Conservation (phyloP, 2,888 invertebrate genomes). For the Netelia fuscicornis region DNA sequence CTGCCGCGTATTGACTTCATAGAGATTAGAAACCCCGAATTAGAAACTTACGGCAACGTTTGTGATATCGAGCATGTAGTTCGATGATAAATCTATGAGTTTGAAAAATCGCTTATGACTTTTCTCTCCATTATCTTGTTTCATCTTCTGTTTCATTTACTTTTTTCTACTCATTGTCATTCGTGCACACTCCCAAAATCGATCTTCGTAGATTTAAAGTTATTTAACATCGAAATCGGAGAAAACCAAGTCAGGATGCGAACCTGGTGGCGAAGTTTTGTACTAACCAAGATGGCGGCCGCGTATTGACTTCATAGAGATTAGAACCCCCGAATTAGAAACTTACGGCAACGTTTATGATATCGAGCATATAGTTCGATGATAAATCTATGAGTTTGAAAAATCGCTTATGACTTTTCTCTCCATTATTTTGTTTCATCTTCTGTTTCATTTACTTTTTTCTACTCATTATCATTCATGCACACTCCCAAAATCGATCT, state of each 20-base stretch:
- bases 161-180: not conserved
- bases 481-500: not conserved
- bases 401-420: not conserved
- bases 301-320: not conserved
- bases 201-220: not conserved
- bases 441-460: not conserved
- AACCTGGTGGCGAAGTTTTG: not conserved
- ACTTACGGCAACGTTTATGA: not conserved
- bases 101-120: not conserved
- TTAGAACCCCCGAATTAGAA: not conserved
- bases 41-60: not conserved
- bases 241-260: not conserved
- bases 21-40: not conserved
- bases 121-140: not conserved
- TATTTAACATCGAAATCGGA: not conserved
- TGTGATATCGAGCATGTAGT: no score
- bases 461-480: not conserved
- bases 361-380: no score
- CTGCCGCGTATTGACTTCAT: not conserved
- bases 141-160: not conserved
- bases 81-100: no score
- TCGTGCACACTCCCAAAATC: not conserved
- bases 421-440: not conserved
- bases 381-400: no score
- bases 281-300: not conserved